phyloP scores from a whole-genome alignment of 2,113 vertebrate genomes.

The Gallinago jamesoni region DNA sequence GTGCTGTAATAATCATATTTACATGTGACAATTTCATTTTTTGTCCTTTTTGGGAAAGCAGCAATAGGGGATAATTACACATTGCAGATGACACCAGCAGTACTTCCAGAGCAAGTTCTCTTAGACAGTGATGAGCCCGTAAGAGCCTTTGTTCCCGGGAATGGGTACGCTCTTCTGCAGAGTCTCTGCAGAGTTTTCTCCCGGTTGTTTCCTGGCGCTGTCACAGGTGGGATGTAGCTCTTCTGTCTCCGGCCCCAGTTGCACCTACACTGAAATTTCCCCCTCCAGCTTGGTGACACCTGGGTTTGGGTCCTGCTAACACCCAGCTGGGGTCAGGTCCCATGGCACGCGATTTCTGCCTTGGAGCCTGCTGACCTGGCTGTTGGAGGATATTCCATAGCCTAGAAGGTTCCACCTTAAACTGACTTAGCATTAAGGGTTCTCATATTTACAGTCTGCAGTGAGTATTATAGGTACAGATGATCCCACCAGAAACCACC shows the following conservation, averaged over 20 bases:
- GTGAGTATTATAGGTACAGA: not conserved
- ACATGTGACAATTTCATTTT: not conserved
- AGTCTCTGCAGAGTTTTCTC: not conserved
- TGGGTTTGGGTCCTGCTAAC: not conserved
- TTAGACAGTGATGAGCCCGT: fast-evolving
- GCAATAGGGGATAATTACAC: not conserved
- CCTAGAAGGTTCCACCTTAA: not conserved
- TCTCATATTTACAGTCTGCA: not conserved
- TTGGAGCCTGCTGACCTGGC: not conserved
- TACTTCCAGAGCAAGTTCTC: not conserved
- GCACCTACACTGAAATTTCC: not conserved
- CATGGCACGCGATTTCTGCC: not conserved
- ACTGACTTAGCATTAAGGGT: not conserved
- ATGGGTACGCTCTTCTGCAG: fast-evolving
- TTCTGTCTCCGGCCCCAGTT: not conserved
- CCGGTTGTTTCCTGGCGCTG: not conserved
- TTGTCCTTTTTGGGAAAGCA: not conserved
- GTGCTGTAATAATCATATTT: not conserved
- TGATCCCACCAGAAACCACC: not conserved
- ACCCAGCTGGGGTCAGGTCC: not conserved
- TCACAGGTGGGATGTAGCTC: fast-evolving
- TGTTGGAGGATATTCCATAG: not conserved
- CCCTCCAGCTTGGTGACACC: not conserved
- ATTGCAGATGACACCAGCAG: not conserved
- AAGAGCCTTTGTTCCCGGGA: not conserved